Percentiles rank a stretch among this genome's conserved stretches.
phyloP scores from a whole-genome alignment of 2,888 invertebrate species.

The Craniophora ligustri region DNA sequence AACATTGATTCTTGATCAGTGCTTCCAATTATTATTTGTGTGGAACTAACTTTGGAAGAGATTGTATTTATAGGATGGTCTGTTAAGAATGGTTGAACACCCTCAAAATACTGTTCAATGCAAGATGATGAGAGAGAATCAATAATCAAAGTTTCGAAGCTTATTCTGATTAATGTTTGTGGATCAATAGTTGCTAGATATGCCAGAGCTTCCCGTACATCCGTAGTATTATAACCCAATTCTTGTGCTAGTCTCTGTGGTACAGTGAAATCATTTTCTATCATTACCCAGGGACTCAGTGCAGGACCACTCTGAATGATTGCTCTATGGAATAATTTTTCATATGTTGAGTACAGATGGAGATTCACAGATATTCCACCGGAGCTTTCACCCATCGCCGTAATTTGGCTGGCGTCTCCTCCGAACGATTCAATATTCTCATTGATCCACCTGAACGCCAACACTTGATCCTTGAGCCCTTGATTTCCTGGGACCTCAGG shows the following conservation, averaged over 20 bases:
- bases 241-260: slow-evolving; percentile 27
- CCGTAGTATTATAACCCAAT: slow-evolving; percentile 21
- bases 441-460: slow-evolving; percentile 64
- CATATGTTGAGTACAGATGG: slow-evolving; percentile 21
- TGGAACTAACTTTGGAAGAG: slow-evolving; percentile 14
- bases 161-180: not conserved
- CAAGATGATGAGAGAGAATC: slow-evolving; percentile 16
- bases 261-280: slow-evolving; percentile 2
- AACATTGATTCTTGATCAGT: slow-evolving; percentile 23
- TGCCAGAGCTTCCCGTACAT: slow-evolving; percentile 18
- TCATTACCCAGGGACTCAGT: slow-evolving; percentile 14
- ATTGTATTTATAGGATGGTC: slow-evolving; percentile 21
- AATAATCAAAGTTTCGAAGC: too few species aligned
- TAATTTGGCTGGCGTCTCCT: slow-evolving; percentile 52
- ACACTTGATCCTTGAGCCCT: slow-evolving; percentile 62
- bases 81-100: slow-evolving; percentile 28
- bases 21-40: slow-evolving; percentile 24
- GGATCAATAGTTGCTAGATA: slow-evolving; percentile 26
- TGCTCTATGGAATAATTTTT: slow-evolving; percentile 30
- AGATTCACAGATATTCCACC: slow-evolving; percentile 51
- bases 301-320: slow-evolving; percentile 42
- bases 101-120: slow-evolving; percentile 20
- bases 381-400: slow-evolving; percentile 60
- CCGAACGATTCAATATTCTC: slow-evolving; percentile 62
- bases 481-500: slow-evolving; percentile 64